These are phyloP conservation scores for Lutraria lutraria DNA, from an alignment of 2,888 invertebrate genomes.

Conservation along the genomic window DNA sequence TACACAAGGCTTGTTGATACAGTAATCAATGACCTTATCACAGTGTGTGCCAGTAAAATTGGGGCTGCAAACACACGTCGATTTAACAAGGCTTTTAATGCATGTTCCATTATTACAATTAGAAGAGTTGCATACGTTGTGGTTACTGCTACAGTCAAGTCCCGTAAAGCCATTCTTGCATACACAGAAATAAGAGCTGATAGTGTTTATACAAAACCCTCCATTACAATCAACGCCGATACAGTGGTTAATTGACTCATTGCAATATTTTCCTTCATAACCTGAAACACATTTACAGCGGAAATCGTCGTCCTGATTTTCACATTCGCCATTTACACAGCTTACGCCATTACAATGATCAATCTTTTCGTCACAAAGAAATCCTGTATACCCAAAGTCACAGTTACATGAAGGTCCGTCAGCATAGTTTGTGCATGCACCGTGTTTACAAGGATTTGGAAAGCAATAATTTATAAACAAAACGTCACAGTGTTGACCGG, in stretches of 20 bases:
- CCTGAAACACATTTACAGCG: constrained; percentile 54
- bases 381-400: constrained; percentile 53
- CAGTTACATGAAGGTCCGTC: constrained; percentile 54
- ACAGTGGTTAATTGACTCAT: constrained; percentile 59
- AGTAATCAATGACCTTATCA: constrained; percentile 31
- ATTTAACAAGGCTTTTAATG: background rate
- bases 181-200: constrained; percentile 56
- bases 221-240: constrained; percentile 47
- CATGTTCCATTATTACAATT: constrained; percentile 43
- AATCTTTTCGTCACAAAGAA: constrained; percentile 52
- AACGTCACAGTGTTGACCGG: constrained; percentile 63
- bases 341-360: constrained; percentile 53
- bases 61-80: constrained; percentile 20
- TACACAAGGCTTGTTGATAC: constrained; percentile 29
- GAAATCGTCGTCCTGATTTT: constrained; percentile 40
- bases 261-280: constrained; percentile 52
- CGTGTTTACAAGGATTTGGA: constrained; percentile 65
- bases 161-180: constrained; percentile 52
- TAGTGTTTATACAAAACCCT: constrained; percentile 60
- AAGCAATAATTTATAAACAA: constrained; percentile 56
- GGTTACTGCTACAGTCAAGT: constrained; percentile 13
- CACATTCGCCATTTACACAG: constrained; percentile 67
- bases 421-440: constrained; percentile 53
- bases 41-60: constrained; percentile 40
- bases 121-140: background rate